Conservation (phyloP, 2,113 vertebrate genomes). For the Eptesicus fuscus region DNA sequence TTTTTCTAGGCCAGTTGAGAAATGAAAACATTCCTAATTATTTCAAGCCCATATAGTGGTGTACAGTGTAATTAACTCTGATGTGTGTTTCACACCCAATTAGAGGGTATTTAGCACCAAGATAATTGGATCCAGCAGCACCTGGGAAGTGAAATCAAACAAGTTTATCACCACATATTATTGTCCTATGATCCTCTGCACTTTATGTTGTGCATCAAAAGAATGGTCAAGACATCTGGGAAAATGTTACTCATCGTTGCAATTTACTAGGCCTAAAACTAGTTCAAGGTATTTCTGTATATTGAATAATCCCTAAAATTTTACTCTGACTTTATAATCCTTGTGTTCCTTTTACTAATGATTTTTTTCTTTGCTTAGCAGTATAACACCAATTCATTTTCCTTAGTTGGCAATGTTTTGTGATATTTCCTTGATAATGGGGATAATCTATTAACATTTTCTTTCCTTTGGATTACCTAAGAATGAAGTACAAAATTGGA, state of each 20-base stretch:
- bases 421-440: neutral
- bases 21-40: conserved; percentile 80
- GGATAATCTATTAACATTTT: neutral
- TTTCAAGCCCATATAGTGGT: conserved; percentile 71
- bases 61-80: conserved; percentile 76
- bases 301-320: neutral
- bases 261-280: neutral
- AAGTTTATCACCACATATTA: conserved; percentile 59
- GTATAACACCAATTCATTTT: neutral
- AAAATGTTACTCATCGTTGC: conserved; percentile 23
- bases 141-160: conserved; percentile 71
- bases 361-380: neutral
- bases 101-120: conserved; percentile 74
- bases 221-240: conserved; percentile 19
- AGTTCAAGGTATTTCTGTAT: neutral
- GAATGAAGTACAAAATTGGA: neutral
- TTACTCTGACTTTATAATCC: neutral
- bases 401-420: neutral
- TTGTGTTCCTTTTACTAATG: conserved; percentile 19
- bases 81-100: conserved; percentile 75
- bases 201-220: neutral
- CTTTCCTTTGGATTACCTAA: neutral
- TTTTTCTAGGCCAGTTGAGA: conserved; percentile 73
- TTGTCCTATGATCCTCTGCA: conserved; percentile 49
- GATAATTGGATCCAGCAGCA: conserved; percentile 76